Conservation (phyloP, 2,113 vertebrate species). For the Tyrannus savana region DNA sequence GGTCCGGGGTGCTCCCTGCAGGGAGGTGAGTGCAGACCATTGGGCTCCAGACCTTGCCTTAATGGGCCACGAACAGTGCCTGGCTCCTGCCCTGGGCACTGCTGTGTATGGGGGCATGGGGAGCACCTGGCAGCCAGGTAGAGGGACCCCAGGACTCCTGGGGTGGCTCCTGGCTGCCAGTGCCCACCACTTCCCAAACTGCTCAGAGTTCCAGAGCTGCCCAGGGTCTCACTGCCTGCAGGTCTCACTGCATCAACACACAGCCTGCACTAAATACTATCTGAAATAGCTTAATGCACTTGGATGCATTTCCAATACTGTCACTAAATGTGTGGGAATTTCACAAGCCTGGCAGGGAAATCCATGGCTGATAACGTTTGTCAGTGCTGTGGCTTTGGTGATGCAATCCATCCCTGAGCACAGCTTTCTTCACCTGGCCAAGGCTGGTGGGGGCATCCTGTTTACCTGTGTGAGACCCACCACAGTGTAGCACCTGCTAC, state of each 20-base stretch:
- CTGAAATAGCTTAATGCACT: not conserved
- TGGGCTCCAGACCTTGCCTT: not conserved
- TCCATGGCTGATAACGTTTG: not conserved
- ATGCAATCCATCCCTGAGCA: not conserved
- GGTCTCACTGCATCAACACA: not conserved
- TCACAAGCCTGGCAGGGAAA: not conserved
- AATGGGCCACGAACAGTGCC: not conserved
- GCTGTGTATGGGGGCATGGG: rapidly evolving
- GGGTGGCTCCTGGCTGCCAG: not conserved
- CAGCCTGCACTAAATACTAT: not conserved
- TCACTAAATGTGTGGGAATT: not conserved
- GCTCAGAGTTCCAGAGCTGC: not conserved
- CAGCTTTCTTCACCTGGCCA: not conserved
- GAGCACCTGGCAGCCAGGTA: not conserved
- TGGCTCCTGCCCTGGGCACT: not conserved
- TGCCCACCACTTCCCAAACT: not conserved
- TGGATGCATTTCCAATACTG: not conserved
- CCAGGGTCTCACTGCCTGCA: not conserved
- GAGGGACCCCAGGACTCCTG: not conserved
- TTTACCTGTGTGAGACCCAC: not conserved
- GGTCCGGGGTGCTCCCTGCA: not conserved
- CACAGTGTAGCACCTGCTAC: not conserved
- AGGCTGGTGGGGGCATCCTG: not conserved
- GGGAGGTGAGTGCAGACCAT: not conserved
- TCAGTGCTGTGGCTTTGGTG: not conserved